A percentile compares a stretch with the other conserved stretches of the same genome.
These are phyloP conservation scores for Mus minutoides DNA, from an alignment of 2,797 vertebrate genomes.

Conservation along the genomic window DNA sequence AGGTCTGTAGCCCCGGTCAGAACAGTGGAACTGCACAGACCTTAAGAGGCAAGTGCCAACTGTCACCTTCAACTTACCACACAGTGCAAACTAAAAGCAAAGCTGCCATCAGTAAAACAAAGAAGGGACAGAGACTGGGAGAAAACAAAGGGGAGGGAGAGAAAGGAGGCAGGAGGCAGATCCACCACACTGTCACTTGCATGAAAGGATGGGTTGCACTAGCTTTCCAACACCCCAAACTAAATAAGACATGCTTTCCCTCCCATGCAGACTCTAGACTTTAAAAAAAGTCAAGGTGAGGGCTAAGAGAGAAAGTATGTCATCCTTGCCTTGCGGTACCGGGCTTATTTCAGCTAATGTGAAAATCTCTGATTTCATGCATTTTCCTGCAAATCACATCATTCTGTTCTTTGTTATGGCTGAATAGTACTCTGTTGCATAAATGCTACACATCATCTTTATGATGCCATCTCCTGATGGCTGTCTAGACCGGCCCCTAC, in stretches of 20 bases:
- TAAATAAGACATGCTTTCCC: background rate
- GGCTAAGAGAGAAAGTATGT: background rate
- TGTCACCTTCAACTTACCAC: constrained; percentile 17
- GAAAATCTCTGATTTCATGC: background rate
- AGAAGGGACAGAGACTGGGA: background rate
- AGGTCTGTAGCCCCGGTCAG: constrained; percentile 2
- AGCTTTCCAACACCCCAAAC: background rate
- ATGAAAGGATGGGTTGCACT: background rate
- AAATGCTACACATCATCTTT: background rate
- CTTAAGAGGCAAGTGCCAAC: background rate
- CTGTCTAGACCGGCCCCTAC: background rate
- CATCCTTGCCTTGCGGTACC: background rate
- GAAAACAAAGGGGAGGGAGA: background rate
- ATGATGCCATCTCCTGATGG: background rate
- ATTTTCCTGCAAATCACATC: background rate
- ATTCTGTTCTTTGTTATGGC: background rate
- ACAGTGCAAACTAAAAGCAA: constrained; percentile 45
- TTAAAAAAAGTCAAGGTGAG: background rate
- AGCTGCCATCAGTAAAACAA: constrained; percentile 8
- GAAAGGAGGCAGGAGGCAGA: background rate
- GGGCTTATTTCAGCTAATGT: background rate
- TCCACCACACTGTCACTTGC: background rate
- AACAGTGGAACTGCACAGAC: constrained; percentile 36
- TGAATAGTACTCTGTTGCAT: background rate
- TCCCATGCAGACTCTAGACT: background rate